Evolutionary conservation across 2,888 invertebrate species (phyloP).

Genomic region (Dryomyza anilis): DNA sequence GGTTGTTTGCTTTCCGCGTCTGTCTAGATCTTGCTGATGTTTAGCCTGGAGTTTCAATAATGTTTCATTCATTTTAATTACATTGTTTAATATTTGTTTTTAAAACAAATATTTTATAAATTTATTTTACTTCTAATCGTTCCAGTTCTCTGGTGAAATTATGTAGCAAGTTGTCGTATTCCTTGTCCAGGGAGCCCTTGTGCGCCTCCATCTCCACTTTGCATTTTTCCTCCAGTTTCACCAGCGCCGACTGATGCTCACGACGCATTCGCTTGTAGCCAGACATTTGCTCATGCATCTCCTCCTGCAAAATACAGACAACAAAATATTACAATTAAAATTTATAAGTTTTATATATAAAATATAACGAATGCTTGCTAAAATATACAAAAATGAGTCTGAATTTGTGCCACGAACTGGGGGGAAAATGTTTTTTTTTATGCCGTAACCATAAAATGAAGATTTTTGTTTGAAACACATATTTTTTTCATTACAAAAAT

Average conservation of each 20-base stretch:
- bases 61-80: too few species aligned
- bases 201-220: slow-evolving; percentile 97
- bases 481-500: too few species aligned
- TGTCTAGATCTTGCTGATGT: slow-evolving; percentile 78
- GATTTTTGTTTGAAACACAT: too few species aligned
- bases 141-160: slow-evolving; percentile 92
- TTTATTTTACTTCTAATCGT: slow-evolving; percentile 71
- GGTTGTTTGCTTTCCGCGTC: slow-evolving; percentile 83
- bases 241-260: slow-evolving; percentile 94
- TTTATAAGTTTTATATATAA: too few species aligned
- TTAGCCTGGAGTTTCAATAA: slow-evolving; percentile 63
- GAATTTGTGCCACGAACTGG: too few species aligned
- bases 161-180: slow-evolving; percentile 91
- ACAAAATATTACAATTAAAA: too few species aligned
- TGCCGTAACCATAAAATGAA: too few species aligned
- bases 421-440: too few species aligned
- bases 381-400: too few species aligned
- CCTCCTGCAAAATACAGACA: slow-evolving; percentile 66
- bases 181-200: slow-evolving; percentile 92
- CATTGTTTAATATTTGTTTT: too few species aligned
- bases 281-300: slow-evolving; percentile 99
- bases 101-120: neutral
- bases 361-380: too few species aligned
- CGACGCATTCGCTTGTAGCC: slow-evolving; percentile 97
- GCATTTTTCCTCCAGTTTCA: slow-evolving; percentile 93